A percentile compares a stretch with the other conserved stretches of the same genome.
phyloP scores from a whole-genome alignment of 2,797 vertebrate species.

The Coendou prehensilis region DNA sequence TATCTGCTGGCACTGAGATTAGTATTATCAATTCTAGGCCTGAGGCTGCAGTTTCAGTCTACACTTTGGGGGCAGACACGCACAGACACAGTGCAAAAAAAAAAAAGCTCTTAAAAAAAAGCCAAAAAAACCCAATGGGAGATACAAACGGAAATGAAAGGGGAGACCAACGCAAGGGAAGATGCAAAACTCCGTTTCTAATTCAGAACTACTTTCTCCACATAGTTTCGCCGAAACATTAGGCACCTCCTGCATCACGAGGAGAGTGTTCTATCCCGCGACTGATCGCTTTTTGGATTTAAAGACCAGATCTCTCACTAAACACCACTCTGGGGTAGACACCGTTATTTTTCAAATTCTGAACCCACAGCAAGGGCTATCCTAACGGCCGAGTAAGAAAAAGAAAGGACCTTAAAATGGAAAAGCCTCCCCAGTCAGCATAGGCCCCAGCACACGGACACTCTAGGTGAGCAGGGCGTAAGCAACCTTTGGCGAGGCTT shows the following conservation, averaged over 20 bases:
- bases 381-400: background rate
- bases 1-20: background rate
- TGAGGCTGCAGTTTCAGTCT: background rate
- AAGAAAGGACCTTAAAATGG: background rate
- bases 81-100: background rate
- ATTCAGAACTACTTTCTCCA: constrained; percentile 42
- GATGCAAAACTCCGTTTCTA: background rate
- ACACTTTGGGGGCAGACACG: background rate
- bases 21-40: background rate
- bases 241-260: background rate
- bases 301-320: background rate
- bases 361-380: background rate
- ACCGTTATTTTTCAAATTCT: background rate
- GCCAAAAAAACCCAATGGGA: background rate
- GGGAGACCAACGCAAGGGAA: background rate
- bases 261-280: background rate
- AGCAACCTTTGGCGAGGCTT: background rate
- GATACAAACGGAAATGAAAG: constrained; percentile 19
- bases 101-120: background rate
- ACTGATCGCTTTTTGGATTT: background rate
- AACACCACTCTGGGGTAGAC: background rate
- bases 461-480: fast-evolving
- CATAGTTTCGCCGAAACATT: background rate
- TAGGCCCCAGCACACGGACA: background rate
- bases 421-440: background rate